Evolutionary conservation across 2,797 vertebrate species (phyloP).

Genomic region (Ceyx erithaca): DNA sequence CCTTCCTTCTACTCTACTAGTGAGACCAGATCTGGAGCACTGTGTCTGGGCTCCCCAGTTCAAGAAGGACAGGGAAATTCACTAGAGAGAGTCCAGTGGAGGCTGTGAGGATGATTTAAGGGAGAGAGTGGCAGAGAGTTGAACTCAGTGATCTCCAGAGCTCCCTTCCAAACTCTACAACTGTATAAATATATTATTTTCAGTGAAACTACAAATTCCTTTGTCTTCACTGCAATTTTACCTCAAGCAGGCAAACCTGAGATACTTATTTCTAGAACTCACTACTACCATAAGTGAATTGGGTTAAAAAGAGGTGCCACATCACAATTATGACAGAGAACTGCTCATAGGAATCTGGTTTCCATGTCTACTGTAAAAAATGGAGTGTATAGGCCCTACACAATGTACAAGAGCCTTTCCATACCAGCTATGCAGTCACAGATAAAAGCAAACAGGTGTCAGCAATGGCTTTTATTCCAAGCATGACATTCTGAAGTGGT

Average conservation of each 20-base stretch:
- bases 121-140: too few species aligned
- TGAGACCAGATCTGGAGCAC: too few species aligned
- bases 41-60: too few species aligned
- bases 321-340: neutral
- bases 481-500: neutral
- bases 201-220: neutral
- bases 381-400: neutral
- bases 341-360: neutral
- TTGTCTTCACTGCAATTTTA: neutral
- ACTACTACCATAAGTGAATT: neutral
- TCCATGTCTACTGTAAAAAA: neutral
- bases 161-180: too few species aligned
- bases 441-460: neutral
- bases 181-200: neutral
- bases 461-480: neutral
- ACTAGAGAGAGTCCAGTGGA: too few species aligned
- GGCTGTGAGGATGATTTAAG: too few species aligned
- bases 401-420: neutral
- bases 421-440: neutral
- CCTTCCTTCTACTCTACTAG: too few species aligned
- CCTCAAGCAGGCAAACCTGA: neutral
- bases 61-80: too few species aligned
- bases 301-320: neutral
- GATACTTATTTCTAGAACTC: neutral
- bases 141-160: too few species aligned